Evolutionary conservation across 2,888 invertebrate species (phyloP).

Genomic region (Embidobia sp.): DNA sequence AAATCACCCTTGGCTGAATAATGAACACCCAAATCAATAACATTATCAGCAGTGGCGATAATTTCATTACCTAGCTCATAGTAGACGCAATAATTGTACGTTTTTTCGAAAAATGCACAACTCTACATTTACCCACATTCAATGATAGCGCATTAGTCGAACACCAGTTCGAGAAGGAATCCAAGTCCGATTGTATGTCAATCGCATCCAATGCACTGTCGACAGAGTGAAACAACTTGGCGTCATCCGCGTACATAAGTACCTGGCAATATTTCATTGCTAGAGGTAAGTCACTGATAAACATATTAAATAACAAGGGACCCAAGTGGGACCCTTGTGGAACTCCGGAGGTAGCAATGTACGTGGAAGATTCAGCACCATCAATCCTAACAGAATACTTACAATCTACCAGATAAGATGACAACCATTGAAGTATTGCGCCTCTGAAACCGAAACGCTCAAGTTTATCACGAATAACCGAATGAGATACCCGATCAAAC

Average conservation of each 20-base stretch:
- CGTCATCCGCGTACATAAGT: too few species aligned
- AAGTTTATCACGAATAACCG: neutral
- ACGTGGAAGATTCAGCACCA: neutral
- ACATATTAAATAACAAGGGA: neutral
- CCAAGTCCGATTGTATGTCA: neutral
- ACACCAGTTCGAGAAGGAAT: neutral
- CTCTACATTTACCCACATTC: neutral
- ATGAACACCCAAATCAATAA: neutral
- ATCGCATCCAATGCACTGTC: neutral
- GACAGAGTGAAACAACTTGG: neutral
- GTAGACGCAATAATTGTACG: neutral
- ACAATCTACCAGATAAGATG: neutral
- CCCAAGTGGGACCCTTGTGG: neutral
- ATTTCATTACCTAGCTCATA: neutral
- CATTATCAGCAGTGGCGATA: neutral
- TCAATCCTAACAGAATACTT: neutral
- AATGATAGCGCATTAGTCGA: neutral
- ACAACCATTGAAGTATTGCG: neutral
- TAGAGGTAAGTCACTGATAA: neutral
- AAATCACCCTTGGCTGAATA: neutral
- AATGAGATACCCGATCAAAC: neutral
- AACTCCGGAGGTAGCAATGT: too few species aligned
- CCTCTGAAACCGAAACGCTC: neutral
- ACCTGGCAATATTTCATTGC: neutral
- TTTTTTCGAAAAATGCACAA: neutral